These are phyloP conservation scores for Lasioglossum albipes DNA, from an alignment of 1,140 invertebrate genomes.

Conservation along the genomic window DNA sequence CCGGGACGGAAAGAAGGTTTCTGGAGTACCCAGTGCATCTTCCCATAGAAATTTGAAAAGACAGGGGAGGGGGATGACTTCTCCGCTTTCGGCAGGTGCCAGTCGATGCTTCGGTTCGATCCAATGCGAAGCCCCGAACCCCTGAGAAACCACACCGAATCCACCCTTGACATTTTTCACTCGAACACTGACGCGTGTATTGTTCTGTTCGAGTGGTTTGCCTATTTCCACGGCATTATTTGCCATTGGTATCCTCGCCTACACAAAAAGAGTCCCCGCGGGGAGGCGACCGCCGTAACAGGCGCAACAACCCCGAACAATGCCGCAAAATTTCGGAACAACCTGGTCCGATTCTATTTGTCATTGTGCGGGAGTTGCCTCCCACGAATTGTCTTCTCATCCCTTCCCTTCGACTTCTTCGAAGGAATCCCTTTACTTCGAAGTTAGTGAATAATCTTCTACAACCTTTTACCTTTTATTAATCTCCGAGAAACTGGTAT, in stretches of 20 bases:
- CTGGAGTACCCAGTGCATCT: background rate
- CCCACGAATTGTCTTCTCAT: background rate
- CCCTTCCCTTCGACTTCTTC: background rate
- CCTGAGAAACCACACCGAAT: constrained; percentile 18
- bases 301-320: constrained; percentile 59
- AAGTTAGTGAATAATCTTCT: too few relatives aligned
- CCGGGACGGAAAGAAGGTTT: background rate
- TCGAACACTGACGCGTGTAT: constrained; percentile 48
- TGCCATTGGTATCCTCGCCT: constrained; percentile 44
- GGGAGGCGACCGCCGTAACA: constrained; percentile 51
- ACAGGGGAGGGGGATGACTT: constrained; percentile 48
- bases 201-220: constrained; percentile 72
- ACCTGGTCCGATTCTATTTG: constrained; percentile 3
- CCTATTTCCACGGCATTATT: constrained; percentile 67
- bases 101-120: constrained; percentile 58
- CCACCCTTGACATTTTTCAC: constrained; percentile 42
- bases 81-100: constrained; percentile 69
- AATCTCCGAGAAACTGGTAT: too few relatives aligned
- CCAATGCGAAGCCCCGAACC: constrained; percentile 58
- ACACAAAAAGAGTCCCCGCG: constrained; percentile 2
- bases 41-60: constrained; percentile 36
- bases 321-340: constrained; percentile 37
- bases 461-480: too few relatives aligned
- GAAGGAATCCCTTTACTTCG: background rate
- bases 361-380: constrained; percentile 12